Conservation (phyloP, 2,888 invertebrate genomes). For the Lasioglossum figueresi region DNA sequence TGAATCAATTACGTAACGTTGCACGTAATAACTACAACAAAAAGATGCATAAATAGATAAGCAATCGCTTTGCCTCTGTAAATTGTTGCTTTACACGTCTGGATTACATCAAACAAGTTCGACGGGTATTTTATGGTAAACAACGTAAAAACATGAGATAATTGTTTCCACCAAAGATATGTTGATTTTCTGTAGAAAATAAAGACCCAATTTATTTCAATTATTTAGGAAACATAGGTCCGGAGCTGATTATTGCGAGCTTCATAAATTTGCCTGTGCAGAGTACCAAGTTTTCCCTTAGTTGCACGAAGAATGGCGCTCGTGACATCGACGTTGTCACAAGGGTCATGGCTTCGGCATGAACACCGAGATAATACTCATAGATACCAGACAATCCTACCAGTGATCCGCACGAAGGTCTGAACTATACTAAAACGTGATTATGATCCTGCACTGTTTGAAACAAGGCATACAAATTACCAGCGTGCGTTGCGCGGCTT, state of each 20-base stretch:
- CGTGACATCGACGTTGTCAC: conserved; percentile 71
- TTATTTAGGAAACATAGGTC: not conserved
- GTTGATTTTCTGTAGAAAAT: not conserved
- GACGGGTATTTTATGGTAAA: not conserved
- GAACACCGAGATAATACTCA: conserved; percentile 75
- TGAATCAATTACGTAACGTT: not conserved
- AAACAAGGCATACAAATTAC: conserved; percentile 41
- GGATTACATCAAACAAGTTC: not conserved
- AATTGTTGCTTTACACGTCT: conserved; percentile 28
- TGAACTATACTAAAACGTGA: conserved; percentile 56
- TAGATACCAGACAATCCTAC: conserved; percentile 71
- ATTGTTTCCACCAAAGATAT: not conserved
- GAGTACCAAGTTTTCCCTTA: conserved; percentile 9
- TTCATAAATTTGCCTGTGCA: not conserved
- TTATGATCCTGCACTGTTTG: conserved; percentile 41
- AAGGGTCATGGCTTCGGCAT: conserved; percentile 70
- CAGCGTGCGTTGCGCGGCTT: not conserved
- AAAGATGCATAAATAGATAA: not conserved
- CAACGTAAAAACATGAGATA: not conserved
- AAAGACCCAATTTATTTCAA: not conserved
- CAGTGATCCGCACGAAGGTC: conserved; percentile 71
- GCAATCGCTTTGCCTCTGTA: not conserved
- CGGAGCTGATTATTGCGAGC: not conserved
- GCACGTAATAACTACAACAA: not conserved
- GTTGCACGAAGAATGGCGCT: conserved; percentile 28